A percentile compares a stretch with the other conserved stretches of the same genome.
Evolutionary conservation across 30 jellyfish, hydroid and myxozoan species (phyloP).

Genomic region (Aurelia coerulea): DNA sequence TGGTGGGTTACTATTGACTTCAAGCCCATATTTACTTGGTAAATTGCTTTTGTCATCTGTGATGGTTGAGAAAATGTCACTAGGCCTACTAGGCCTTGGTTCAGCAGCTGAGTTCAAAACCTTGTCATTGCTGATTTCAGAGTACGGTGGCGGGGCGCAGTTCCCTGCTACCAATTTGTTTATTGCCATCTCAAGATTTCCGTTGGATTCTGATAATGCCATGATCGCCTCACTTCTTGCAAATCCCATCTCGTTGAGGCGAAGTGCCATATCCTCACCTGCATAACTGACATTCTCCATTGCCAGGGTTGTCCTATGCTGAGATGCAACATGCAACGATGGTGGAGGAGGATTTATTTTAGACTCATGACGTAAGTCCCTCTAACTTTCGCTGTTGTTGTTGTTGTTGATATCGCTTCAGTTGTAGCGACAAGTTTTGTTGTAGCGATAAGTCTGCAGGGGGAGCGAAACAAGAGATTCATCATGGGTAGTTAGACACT

Average conservation of each 20-base stretch:
- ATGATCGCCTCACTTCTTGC: slow-evolving; percentile 72
- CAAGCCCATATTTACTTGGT: background rate
- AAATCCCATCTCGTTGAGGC: slow-evolving; percentile 88
- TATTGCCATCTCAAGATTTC: slow-evolving; percentile 78
- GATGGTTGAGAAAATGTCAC: background rate
- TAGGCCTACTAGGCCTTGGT: background rate
- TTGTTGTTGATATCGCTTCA: no score
- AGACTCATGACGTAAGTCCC: no score
- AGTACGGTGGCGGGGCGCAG: slow-evolving; percentile 95
- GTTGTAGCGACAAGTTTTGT: no score
- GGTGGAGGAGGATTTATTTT: no score
- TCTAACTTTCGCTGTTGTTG: no score
- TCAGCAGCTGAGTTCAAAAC: background rate
- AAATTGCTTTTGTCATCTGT: no score
- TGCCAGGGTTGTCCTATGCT: no score
- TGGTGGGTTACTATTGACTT: slow-evolving; percentile 61
- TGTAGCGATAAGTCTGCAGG: no score
- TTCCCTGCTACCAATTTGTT: slow-evolving; percentile 69
- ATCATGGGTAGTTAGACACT: no score
- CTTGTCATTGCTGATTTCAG: slow-evolving; percentile 24
- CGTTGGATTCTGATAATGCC: slow-evolving; percentile 81
- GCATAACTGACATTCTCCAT: no score
- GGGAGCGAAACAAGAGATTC: no score
- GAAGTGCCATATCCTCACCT: background rate
- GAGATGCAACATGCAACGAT: no score